Percentiles rank a stretch among this genome's conserved stretches.
Evolutionary conservation across 2,113 vertebrate species (phyloP).

Genomic region (Tychaedon coryphoeus): DNA sequence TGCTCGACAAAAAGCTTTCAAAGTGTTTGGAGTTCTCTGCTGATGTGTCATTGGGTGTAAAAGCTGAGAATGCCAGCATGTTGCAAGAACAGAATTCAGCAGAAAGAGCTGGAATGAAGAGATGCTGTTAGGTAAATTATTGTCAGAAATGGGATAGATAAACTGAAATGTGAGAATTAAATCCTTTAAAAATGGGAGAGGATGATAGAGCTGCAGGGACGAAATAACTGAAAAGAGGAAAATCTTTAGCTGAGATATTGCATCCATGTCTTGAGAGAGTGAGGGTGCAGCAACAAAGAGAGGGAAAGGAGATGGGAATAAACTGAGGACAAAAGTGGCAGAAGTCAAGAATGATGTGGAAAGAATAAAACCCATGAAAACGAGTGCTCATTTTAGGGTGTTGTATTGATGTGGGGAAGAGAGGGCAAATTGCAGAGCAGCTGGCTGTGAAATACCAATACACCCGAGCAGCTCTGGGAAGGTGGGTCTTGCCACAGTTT

Average conservation of each 20-base stretch:
- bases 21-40: not conserved
- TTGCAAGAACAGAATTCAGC: not conserved
- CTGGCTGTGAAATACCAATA: not conserved
- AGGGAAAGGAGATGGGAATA: not conserved
- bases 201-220: not conserved
- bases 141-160: not conserved
- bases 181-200: not conserved
- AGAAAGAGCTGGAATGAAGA: not conserved
- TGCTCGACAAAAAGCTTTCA: not conserved
- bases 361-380: not conserved
- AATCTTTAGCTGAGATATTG: not conserved
- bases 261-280: not conserved
- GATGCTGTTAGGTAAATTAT: not conserved
- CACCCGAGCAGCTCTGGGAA: not conserved
- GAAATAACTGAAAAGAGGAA: not conserved
- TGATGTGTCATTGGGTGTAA: not conserved
- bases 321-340: not conserved
- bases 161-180: not conserved
- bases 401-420: not conserved
- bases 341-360: not conserved
- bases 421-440: not conserved
- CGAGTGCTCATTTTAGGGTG: not conserved
- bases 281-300: not conserved
- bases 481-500: not conserved
- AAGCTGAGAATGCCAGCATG: fast-evolving